Conservation (phyloP, 2,888 invertebrate genomes). For the Himalopsyche anomala region DNA sequence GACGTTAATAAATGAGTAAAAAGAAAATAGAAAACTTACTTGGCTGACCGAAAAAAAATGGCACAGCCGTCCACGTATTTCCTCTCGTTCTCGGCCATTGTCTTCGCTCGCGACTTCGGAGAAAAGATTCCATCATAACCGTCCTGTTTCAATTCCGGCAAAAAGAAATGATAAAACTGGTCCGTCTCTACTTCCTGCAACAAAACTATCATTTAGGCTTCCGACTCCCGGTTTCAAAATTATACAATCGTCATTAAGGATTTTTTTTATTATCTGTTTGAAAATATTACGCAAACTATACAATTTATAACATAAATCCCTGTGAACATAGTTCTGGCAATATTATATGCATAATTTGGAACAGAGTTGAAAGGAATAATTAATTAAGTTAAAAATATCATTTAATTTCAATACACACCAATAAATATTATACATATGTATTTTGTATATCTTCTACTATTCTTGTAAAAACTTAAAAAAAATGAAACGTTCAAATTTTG, state of each 20-base stretch:
- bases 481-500: no score
- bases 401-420: no score
- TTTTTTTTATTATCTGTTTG: neutral
- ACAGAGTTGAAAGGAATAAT: no score
- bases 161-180: constrained; percentile 97
- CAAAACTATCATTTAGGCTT: neutral
- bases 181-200: constrained; percentile 98
- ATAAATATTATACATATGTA: no score
- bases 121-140: constrained; percentile 98
- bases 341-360: no score
- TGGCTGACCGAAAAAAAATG: constrained; percentile 95
- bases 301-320: no score
- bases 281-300: no score
- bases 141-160: constrained; percentile 93
- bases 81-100: constrained; percentile 97
- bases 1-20: constrained; percentile 49
- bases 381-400: no score
- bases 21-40: constrained; percentile 78
- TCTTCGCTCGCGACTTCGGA: constrained; percentile 98
- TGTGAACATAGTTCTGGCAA: no score
- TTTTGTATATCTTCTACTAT: no score
- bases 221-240: no score
- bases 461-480: no score
- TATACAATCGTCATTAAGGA: neutral
- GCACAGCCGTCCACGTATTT: constrained; percentile 99